Evolutionary conservation across 1,140 invertebrate genomes (phyloP), one percentile per base, ranked within the genome.

Genomic region (Ylistrum balloti): DNA sequence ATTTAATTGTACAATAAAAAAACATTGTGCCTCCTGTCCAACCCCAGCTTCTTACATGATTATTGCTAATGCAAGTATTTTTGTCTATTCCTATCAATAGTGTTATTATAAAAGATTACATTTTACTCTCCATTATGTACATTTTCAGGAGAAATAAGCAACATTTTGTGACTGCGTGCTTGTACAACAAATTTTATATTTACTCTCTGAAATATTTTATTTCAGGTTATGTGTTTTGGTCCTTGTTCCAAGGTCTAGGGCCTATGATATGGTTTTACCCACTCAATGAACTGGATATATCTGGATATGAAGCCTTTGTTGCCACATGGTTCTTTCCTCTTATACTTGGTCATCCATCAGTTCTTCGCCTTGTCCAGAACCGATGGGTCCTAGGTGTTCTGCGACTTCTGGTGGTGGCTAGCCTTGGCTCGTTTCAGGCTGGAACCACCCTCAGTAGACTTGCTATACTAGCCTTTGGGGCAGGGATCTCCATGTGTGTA

Each of bases 221-320:
- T 95, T 85, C 92, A 96, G 95, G 96, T 48, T 96, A 93, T 93
- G 92, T 95, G 32, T 96, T 96, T 89, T 96, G 96, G 96, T 95
- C 92, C 85, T 89, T 96, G 32, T 96, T 96, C 88, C 95, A 96
- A 93, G 96, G 93, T 10, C 89, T 96, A 33, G 94, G 92, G n/a
- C 95, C 96, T 7, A 95, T 96, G 95, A 96, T 96, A 86, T 96
- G 96, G 96, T 96, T 96, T 90, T 96, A 96, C 92, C 96, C 96
- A 32, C 92, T 96, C 13, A 96, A 96, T 93, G 95, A 96, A 91
- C 91, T 96, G 17, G 96, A 95, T 87, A 95, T 96, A 32, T 96
- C 96, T 11, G 96, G 96, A 45, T 96, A 96, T 94, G 96, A 96
- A 94, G 93, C 93, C 15, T 96, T 95, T 93, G 93, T 94, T 86